Evolutionary conservation across 2,888 invertebrate genomes (phyloP).

Genomic region (Magallana nippona): DNA sequence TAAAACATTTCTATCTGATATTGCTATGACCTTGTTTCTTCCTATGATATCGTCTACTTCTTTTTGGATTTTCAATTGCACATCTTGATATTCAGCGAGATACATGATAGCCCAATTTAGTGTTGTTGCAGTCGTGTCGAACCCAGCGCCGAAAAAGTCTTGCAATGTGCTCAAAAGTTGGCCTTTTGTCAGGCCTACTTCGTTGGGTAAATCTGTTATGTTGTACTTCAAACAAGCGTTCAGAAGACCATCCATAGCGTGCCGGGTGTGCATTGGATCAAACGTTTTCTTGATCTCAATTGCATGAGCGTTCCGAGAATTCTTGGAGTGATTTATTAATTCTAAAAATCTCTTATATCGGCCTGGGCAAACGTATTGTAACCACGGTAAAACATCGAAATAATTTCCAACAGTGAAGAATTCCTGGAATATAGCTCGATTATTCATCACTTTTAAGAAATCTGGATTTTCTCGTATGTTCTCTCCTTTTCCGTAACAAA

Average conservation of each 20-base stretch:
- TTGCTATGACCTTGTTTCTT: constrained; percentile 2
- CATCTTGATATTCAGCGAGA: constrained; percentile 11
- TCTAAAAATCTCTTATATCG: constrained; percentile 34
- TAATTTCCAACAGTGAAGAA: constrained; percentile 52
- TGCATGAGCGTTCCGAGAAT: constrained; percentile 34
- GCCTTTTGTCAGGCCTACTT: constrained; percentile 34
- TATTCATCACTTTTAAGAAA: constrained; percentile 10
- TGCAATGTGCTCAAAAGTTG: constrained; percentile 10
- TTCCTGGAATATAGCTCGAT: constrained; percentile 10
- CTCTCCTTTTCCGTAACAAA: neutral
- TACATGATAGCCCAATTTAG: constrained; percentile 38
- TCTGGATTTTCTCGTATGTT: constrained; percentile 6
- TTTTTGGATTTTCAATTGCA: constrained; percentile 33
- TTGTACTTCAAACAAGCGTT: neutral
- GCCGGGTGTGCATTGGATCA: constrained; percentile 48
- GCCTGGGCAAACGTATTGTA: constrained; percentile 48
- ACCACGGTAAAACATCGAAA: constrained; percentile 57
- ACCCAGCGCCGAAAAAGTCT: constrained; percentile 40
- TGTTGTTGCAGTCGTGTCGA: constrained; percentile 40
- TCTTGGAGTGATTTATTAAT: constrained; percentile 44
- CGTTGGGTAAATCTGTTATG: neutral
- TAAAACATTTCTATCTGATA: constrained; percentile 24
- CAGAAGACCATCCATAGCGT: constrained; percentile 52
- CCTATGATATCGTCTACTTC: constrained; percentile 41
- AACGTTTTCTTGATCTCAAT: constrained; percentile 51